Evolutionary conservation across 2,113 vertebrate species (phyloP), one percentile per base, ranked within the genome.

Genomic region (Corapipo altera): DNA sequence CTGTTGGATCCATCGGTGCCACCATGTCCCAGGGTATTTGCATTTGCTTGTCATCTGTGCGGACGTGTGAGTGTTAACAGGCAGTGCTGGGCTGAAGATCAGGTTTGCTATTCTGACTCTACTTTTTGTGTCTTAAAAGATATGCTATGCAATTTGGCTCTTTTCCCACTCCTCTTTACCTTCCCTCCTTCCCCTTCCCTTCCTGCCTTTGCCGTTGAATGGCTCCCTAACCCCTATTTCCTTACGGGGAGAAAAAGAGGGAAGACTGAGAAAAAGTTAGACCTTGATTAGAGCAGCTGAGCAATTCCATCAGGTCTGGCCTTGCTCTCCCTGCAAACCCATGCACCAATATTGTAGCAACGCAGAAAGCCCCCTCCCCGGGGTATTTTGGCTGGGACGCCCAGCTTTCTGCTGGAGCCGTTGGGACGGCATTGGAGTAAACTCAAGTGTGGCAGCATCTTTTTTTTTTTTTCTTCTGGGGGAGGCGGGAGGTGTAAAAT

Each of bases 1-100:
- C 67, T 74, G 23, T 6, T 3, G 5, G 46, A n/a, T 17, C 4
- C 18, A 8, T 9, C 0, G 0, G 35, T 61, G 30, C 21, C n/a
- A 43, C 52, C 28, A 0, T 3, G 24, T 20, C 32, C 24, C 33
- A 13, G 22, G 61, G 71, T 26, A 57, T 82, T 46, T 70, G 30
- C 37, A 26, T 9, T 75, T 61, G 33, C 35, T 59, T 27, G 16
- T 74, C 55, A 2, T 14, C 15, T 28, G 10, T 18, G 23, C n/a
- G 71, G 49, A n/a, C 0, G 5, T 5, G 6, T n/a, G 39, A 85
- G 37, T 32, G 51, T 46, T 79, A 70, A 39, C 11, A 39, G 65
- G 59, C 37, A 49, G 22, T 9, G 69, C 55, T 39, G 51, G 43
- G n/a, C 23, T 83, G 67, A 49, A 55, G 52, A n/a, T 91, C 2